Evolutionary conservation across 2,888 invertebrate species (phyloP).

Genomic region (Melitaea athalia): DNA sequence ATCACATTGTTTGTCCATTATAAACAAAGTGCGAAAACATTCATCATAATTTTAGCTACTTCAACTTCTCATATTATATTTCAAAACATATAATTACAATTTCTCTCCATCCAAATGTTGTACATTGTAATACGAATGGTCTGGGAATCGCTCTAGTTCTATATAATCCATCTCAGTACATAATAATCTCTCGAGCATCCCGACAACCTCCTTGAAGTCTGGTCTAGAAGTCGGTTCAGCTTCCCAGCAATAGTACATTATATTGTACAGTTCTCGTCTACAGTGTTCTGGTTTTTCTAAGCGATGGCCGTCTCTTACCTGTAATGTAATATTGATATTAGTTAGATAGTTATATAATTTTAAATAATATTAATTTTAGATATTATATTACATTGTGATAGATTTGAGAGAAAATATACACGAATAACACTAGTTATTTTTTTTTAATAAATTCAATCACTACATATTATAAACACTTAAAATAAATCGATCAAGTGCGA

Average conservation of each 20-base stretch:
- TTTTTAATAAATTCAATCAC: too few species aligned
- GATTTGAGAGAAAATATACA: not conserved
- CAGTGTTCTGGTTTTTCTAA: slow-evolving; percentile 97
- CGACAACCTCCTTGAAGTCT: slow-evolving; percentile 90
- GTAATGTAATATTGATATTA: slow-evolving; percentile 20
- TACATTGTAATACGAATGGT: slow-evolving; percentile 95
- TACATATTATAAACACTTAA: too few species aligned
- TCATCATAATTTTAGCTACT: too few species aligned
- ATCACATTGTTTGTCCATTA: too few species aligned
- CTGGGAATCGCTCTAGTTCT: slow-evolving; percentile 94
- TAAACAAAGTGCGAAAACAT: too few species aligned
- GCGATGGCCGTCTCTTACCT: slow-evolving; percentile 94
- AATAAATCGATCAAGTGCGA: too few species aligned
- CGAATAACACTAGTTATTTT: too few species aligned
- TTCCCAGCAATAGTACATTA: slow-evolving; percentile 98
- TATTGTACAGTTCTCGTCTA: slow-evolving; percentile 94
- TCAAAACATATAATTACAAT: slow-evolving; percentile 48
- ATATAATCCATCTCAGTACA: slow-evolving; percentile 97
- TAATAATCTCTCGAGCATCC: slow-evolving; percentile 90
- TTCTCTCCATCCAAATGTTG: slow-evolving; percentile 93
- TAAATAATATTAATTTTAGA: not conserved
- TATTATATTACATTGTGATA: not conserved
- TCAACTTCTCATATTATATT: not conserved
- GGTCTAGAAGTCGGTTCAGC: slow-evolving; percentile 92
- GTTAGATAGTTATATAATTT: not conserved